Conservation (phyloP, 2,113 vertebrate genomes). For the Hiodon alosoides region DNA sequence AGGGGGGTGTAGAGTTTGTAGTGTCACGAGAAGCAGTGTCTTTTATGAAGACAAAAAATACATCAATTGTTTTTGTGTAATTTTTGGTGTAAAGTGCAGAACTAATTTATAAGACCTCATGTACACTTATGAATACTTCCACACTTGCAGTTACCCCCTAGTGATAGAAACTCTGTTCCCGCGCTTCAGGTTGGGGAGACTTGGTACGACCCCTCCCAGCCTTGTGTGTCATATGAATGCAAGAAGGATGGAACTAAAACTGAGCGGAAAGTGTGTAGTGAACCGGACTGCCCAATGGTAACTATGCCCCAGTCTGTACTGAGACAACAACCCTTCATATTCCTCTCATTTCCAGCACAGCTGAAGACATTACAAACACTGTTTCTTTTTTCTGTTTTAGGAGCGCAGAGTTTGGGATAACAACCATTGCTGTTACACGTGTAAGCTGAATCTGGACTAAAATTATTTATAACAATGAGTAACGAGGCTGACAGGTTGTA, state of each 20-base stretch:
- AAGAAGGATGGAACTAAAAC: constrained; percentile 35
- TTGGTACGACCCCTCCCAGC: constrained; percentile 42
- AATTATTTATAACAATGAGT: not conserved
- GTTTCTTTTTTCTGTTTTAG: constrained; percentile 31
- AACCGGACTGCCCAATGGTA: constrained; percentile 46
- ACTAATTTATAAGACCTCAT: too few species aligned
- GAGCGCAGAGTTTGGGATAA: constrained; percentile 47
- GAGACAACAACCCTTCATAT: not conserved
- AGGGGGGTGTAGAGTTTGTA: not conserved
- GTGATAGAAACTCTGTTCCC: not conserved
- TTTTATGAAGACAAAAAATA: not conserved
- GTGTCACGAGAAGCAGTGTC: not conserved
- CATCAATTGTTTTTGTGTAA: too few species aligned
- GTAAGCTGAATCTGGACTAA: constrained; percentile 33
- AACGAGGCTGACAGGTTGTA: not conserved
- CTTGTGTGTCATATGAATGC: constrained; percentile 50
- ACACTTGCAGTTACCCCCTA: too few species aligned
- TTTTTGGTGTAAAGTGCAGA: too few species aligned
- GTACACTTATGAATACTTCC: too few species aligned
- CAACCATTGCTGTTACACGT: constrained; percentile 49
- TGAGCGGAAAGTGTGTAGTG: constrained; percentile 37
- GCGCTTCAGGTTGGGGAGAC: constrained; percentile 47
- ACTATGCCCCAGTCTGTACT: not conserved
- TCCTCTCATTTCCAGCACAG: not conserved
- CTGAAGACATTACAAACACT: not conserved